Base-by-base conservation (phyloP, 2,888 invertebrate genomes). In the Trachelus iudaicus region DNA sequence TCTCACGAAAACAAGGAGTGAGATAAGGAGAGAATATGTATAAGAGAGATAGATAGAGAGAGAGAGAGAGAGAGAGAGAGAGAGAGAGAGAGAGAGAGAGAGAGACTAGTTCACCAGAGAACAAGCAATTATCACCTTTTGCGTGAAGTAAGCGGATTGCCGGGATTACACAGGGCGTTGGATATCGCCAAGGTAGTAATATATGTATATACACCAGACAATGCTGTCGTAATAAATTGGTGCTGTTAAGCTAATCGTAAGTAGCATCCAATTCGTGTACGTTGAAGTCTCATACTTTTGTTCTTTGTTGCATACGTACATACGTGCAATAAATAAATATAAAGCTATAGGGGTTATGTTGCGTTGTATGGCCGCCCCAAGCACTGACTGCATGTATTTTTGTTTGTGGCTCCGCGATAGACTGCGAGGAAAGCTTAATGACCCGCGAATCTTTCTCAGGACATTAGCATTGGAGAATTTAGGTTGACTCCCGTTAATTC, bases 31-130 rank as follows among this genome's bases (percentile, higher is more conserved):
- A 40, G 34, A 11, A 35, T 40, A 15, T 31, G 37, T 33, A 23
- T 69, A 74, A 75, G 75, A 77, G 76, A 69, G 75, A 15, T 4
- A 30, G 68, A 74, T 30, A 73, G 34, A 69, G 33, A 34, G 69
- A 75, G n/a, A 77, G 79, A n/a, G n/a, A n/a, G n/a, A n/a, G n/a
- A n/a, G n/a, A n/a, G n/a, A n/a, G n/a, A n/a, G n/a, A n/a, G n/a
- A n/a, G n/a, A n/a, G n/a, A n/a, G n/a, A n/a, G n/a, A n/a, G n/a
- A n/a, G n/a, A n/a, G n/a, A n/a, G n/a, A n/a, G n/a, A n/a, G 71
- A 74, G 79, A 81, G 34, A 31, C 34, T 73, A 76, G 69, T 73
- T 23, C 9, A 56, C 56, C 15, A 56, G 56, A 56, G 15, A 56
- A 23, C 56, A 56, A 56, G 23, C 56, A 56, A 56, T 56, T 23